These are phyloP conservation scores for Steromphala cineraria DNA, from an alignment of 2,888 invertebrate genomes.

Conservation along the genomic window DNA sequence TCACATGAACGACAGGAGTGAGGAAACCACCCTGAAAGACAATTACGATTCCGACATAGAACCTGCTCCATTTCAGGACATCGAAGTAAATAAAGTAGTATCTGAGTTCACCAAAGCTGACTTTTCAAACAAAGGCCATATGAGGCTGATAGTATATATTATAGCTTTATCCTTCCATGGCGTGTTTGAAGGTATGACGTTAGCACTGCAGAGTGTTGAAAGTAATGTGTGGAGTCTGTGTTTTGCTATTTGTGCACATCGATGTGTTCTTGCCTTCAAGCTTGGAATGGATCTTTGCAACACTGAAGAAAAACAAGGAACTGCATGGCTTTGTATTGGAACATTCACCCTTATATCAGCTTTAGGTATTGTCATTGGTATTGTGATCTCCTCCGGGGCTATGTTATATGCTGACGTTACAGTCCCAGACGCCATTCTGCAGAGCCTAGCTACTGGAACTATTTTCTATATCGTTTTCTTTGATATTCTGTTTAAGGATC, in stretches of 20 bases:
- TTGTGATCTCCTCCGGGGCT: slow-evolving; percentile 65
- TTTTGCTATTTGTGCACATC: slow-evolving; percentile 62
- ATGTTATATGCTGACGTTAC: slow-evolving; percentile 63
- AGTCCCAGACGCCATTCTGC: slow-evolving; percentile 66
- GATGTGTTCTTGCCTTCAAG: slow-evolving; percentile 65
- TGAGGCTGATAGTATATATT: slow-evolving; percentile 62
- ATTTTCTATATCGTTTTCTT: slow-evolving; percentile 69
- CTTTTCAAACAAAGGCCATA: slow-evolving; percentile 57
- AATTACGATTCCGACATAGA: not conserved
- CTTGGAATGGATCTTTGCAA: slow-evolving; percentile 63
- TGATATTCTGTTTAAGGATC: slow-evolving; percentile 66
- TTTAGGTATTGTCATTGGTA: slow-evolving; percentile 63
- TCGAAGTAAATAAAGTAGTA: slow-evolving; percentile 64
- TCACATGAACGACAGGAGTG: not conserved
- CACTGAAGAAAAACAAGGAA: slow-evolving; percentile 61
- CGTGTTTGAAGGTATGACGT: slow-evolving; percentile 68
- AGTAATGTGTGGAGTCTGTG: slow-evolving; percentile 66
- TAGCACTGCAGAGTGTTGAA: slow-evolving; percentile 62
- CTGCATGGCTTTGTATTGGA: slow-evolving; percentile 61
- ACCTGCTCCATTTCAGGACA: slow-evolving; percentile 34
- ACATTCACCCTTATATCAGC: slow-evolving; percentile 64
- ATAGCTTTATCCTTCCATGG: slow-evolving; percentile 68
- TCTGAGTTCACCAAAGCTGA: slow-evolving; percentile 60
- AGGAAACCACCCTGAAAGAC: not conserved
- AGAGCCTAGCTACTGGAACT: slow-evolving; percentile 66